These are phyloP conservation scores for Drosophila biarmipes DNA, from an alignment of 1,140 invertebrate species.

Conservation along the genomic window DNA sequence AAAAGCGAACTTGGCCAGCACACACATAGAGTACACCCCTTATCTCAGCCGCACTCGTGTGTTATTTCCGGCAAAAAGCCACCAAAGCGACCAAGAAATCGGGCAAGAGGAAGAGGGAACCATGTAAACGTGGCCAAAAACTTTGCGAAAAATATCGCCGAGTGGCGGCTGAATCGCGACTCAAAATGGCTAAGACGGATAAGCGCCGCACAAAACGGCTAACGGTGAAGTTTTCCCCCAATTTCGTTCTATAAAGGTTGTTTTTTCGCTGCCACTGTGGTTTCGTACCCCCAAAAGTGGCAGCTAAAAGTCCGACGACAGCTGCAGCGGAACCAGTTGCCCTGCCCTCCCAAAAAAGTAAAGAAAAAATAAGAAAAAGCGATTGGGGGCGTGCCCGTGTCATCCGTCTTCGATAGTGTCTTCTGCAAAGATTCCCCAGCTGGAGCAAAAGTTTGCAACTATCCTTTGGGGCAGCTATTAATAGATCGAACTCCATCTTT, in stretches of 20 bases:
- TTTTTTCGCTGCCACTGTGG: constrained; percentile 21
- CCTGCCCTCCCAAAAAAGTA: constrained; percentile 1
- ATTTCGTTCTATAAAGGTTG: constrained; percentile 17
- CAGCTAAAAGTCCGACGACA: constrained; percentile 51
- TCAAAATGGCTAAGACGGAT: constrained; percentile 75
- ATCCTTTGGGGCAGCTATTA: constrained; percentile 45
- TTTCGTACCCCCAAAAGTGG: constrained; percentile 11
- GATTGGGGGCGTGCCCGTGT: constrained; percentile 24
- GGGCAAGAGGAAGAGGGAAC: constrained; percentile 17
- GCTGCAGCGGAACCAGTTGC: constrained; percentile 22
- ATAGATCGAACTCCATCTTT: constrained; percentile 28
- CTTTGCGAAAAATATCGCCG: constrained; percentile 55
- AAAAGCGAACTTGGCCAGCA: constrained; percentile 9
- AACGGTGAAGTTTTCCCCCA: constrained; percentile 62
- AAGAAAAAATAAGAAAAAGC: constrained; percentile 3
- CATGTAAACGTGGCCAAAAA: constrained; percentile 67
- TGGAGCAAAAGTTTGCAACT: constrained; percentile 38
- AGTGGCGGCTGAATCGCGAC: constrained; percentile 61
- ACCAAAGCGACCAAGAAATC: constrained; percentile 10
- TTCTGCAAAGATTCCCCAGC: constrained; percentile 35
- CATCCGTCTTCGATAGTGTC: constrained; percentile 45
- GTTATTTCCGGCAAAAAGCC: constrained; percentile 46
- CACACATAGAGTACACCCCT: constrained; percentile 6
- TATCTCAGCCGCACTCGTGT: constrained; percentile 17
- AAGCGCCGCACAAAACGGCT: constrained; percentile 65